Base-by-base conservation (phyloP, 2,797 vertebrate genomes). In the Acomys russatus region DNA sequence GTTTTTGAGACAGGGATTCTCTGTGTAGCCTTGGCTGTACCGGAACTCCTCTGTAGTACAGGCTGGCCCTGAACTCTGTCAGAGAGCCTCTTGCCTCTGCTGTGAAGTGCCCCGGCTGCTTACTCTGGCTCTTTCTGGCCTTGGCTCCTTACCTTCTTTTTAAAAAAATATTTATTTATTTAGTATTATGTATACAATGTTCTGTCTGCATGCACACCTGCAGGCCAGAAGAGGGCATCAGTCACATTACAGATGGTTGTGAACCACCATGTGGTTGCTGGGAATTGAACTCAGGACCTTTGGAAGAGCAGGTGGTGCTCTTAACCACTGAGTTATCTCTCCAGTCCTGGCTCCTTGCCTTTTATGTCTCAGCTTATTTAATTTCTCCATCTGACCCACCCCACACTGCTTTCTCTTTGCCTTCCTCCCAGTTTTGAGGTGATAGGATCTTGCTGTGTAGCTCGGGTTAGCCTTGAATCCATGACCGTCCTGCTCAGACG, bases 321-420 rank as follows among this genome's bases (percentile, higher is more conserved):
- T 44, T 44, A 44, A 44, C 44, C 44, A 44, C 44, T 44, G 44
- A 44, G 44, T 4, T 4, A 44, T 44, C 44, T 44, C 44, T 44
- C 44, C 44, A 68, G 44, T 44, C 51, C 35, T 61, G 79, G 79
- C 20, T 79, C 78, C 49, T 93, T 70, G 56, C 44, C 44, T 18
- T 93, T 91, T 68, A 64, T 3, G 9, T 63, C 51, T 80, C 84
- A 44, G 28, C 23, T 89, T 89, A 61, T 74, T 94, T 74, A 96
- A 88, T 66, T 54, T 30, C 4, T 54, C 35, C 3, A 14, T 49
- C 70, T 30, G 12, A 70, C 28, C 17, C 6, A 59, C 25, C 33
- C 8, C 70, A n/a, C 20, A 54, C 84, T 71, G 20, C 44, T 92
- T 23, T 35, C 82, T 35, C 54, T 54, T 44, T 15, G 9, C 38